A percentile compares a stretch with the other conserved stretches of the same genome.
Conservation (phyloP, 1,140 invertebrate genomes). For the Bilobella aurantiaca region DNA sequence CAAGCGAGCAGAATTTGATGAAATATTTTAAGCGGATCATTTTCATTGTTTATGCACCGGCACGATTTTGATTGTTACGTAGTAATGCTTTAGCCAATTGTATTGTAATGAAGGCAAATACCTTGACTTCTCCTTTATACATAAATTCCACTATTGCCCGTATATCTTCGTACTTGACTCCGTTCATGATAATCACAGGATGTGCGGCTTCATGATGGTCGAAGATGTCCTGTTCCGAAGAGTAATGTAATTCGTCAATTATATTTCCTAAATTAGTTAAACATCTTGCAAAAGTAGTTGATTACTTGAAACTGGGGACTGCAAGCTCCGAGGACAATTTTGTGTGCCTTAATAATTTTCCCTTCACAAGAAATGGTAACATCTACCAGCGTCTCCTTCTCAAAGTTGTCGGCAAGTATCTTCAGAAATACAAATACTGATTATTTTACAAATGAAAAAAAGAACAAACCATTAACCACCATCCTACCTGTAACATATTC, state of each 20-base stretch:
- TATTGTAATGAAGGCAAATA: too few species aligned
- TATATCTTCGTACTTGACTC: slow-evolving; percentile 42
- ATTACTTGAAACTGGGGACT: slow-evolving; percentile 48
- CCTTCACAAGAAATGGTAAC: slow-evolving; percentile 50
- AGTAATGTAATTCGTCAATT: slow-evolving; percentile 3
- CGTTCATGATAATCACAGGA: slow-evolving; percentile 46
- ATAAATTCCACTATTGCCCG: slow-evolving; percentile 47
- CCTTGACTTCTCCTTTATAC: slow-evolving; percentile 49
- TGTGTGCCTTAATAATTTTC: slow-evolving; percentile 48
- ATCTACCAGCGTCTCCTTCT: slow-evolving; percentile 46
- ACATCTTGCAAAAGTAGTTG: not conserved
- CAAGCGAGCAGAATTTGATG: too few species aligned
- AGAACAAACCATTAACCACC: not conserved
- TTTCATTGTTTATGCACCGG: not conserved
- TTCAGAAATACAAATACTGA: slow-evolving; percentile 31
- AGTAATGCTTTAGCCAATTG: not conserved
- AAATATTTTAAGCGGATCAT: too few species aligned
- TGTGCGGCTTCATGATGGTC: slow-evolving; percentile 41
- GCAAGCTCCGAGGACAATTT: slow-evolving; percentile 50
- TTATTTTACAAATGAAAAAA: not conserved
- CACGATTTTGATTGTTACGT: not conserved
- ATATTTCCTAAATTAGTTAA: not conserved
- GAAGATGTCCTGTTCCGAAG: slow-evolving; percentile 41
- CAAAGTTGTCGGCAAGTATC: slow-evolving; percentile 47
- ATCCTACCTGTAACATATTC: slow-evolving; percentile 44